These are phyloP conservation scores for Indri indri DNA, from an alignment of 2,113 vertebrate genomes.

Conservation along the genomic window DNA sequence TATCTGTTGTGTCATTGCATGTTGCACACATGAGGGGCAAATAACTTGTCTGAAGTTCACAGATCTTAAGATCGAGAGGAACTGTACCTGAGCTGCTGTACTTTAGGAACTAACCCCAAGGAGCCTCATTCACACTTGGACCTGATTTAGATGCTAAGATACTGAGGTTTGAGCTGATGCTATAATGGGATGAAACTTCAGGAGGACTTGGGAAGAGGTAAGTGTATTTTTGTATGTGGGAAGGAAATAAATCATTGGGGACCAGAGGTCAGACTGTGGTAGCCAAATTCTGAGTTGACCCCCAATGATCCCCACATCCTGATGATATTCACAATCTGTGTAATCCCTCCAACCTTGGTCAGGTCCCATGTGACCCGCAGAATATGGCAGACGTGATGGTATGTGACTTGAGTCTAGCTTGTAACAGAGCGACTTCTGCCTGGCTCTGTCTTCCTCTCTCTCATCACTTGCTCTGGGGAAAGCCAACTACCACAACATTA, in stretches of 20 bases:
- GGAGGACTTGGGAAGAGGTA: background rate
- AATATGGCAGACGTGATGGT: background rate
- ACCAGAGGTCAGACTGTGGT: background rate
- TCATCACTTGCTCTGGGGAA: background rate
- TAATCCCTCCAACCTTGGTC: background rate
- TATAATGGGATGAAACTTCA: background rate
- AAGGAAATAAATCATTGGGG: background rate
- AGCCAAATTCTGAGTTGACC: background rate
- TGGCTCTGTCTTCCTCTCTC: background rate
- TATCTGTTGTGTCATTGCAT: background rate
- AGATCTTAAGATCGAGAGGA: background rate
- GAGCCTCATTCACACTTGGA: background rate
- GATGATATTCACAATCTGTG: background rate
- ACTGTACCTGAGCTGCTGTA: background rate
- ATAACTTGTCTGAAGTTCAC: background rate
- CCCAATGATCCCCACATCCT: background rate
- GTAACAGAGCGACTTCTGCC: background rate
- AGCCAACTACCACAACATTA: background rate
- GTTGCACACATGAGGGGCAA: background rate
- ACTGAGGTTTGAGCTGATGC: background rate
- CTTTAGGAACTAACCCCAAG: background rate
- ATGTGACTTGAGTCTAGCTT: background rate
- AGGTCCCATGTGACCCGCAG: background rate
- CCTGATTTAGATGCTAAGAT: background rate
- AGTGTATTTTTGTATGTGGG: background rate